Conservation (phyloP, 2,113 vertebrate genomes). For the Solenodon paradoxus region DNA sequence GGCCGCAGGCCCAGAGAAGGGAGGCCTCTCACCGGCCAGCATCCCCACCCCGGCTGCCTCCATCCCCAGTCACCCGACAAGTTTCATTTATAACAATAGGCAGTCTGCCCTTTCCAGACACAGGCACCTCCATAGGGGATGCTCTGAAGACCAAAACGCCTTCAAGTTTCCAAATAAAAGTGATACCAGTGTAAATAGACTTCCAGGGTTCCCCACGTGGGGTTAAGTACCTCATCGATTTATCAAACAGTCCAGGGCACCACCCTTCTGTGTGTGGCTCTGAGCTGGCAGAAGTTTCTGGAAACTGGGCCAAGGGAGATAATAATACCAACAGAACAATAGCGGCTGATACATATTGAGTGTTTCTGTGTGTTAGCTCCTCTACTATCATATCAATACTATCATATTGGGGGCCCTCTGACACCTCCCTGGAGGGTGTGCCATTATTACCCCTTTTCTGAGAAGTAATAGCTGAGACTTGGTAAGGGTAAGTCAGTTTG, state of each 20-base stretch:
- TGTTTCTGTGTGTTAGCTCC: background rate
- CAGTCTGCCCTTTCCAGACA: background rate
- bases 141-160: background rate
- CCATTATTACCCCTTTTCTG: background rate
- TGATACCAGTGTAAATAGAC: background rate
- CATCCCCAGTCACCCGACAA: background rate
- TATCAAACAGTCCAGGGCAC: background rate
- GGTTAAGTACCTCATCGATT: background rate
- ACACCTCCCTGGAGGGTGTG: rapidly evolving
- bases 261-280: background rate
- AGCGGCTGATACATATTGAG: background rate
- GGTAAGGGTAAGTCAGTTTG: rapidly evolving
- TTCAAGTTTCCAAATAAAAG: background rate
- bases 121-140: too few relatives aligned
- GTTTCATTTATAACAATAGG: background rate
- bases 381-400: rapidly evolving
- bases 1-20: background rate
- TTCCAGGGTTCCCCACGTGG: rapidly evolving
- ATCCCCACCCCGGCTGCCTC: rapidly evolving
- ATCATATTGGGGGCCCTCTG: rapidly evolving
- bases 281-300: background rate
- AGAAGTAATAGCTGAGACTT: background rate
- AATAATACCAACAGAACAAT: background rate
- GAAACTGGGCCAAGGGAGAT: background rate
- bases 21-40: background rate